phyloP scores from a whole-genome alignment of 1,140 invertebrate genomes.

The Drosophila erecta region DNA sequence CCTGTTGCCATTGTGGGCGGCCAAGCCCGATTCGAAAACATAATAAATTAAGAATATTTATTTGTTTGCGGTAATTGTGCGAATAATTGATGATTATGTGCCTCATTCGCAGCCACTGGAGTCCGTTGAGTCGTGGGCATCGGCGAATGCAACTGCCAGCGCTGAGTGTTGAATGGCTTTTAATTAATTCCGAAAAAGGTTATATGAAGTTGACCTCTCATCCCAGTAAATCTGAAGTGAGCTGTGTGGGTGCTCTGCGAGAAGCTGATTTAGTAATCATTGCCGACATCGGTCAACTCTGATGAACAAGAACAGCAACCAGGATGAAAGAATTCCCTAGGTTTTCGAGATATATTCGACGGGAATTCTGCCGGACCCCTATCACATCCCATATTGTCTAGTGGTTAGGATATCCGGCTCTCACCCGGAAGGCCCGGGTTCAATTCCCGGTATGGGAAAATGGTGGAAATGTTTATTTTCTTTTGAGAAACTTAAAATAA shows the following conservation, averaged over 20 bases:
- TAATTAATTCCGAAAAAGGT: conserved; percentile 65
- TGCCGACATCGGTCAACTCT: conserved; percentile 1
- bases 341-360: neutral
- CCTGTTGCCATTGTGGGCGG: conserved; percentile 60
- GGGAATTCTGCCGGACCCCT: conserved; percentile 86
- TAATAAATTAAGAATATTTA: conserved; percentile 82
- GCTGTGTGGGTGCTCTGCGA: neutral
- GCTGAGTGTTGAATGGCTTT: conserved; percentile 56
- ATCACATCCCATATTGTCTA: conserved; percentile 87
- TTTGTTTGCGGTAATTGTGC: conserved; percentile 80
- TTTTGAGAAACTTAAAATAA: neutral
- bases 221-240: conserved; percentile 29
- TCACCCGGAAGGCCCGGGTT: conserved; percentile 94
- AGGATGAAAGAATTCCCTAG: neutral
- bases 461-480: neutral
- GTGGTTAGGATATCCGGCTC: conserved; percentile 94
- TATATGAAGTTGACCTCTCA: conserved; percentile 56
- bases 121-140: conserved; percentile 15
- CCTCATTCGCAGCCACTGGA: conserved; percentile 47
- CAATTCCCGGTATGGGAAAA: conserved; percentile 32
- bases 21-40: conserved; percentile 65
- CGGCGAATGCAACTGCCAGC: conserved; percentile 33
- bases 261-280: conserved; percentile 1
- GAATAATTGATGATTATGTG: conserved; percentile 81
- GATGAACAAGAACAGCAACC: neutral